phyloP scores from a whole-genome alignment of 2,888 invertebrate genomes.

The Desoria tigrina region DNA sequence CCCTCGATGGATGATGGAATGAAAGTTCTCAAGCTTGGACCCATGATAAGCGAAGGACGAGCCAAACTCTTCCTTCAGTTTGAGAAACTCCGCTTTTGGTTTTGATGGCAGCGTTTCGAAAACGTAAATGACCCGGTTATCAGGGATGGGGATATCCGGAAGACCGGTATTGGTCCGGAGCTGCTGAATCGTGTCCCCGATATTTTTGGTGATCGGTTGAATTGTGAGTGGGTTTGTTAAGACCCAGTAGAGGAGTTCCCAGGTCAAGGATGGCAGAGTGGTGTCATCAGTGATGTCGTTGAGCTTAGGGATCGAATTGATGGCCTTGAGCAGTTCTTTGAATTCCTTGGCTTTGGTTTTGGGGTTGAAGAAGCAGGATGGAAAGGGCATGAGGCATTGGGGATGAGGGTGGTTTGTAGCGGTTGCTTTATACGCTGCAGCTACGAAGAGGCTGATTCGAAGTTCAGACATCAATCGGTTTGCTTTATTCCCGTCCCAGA shows the following conservation, averaged over 20 bases:
- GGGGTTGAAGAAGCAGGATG: not conserved
- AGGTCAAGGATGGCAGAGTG: not conserved
- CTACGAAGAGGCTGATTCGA: too few species aligned
- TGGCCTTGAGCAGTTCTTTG: not conserved
- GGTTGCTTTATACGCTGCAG: too few species aligned
- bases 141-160: not conserved
- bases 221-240: constrained; percentile 8
- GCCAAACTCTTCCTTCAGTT: constrained; percentile 58
- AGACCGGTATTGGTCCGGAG: not conserved
- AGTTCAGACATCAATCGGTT: too few species aligned
- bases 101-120: not conserved
- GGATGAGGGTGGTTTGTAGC: too few species aligned
- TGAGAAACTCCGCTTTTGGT: not conserved
- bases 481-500: too few species aligned
- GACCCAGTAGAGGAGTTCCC: constrained; percentile 10
- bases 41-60: constrained; percentile 76
- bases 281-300: not conserved
- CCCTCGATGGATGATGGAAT: constrained; percentile 76
- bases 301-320: not conserved
- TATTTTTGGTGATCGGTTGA: constrained; percentile 1
- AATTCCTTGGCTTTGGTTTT: not conserved
- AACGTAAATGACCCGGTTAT: not conserved
- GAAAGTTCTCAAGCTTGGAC: constrained; percentile 76
- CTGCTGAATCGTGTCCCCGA: not conserved
- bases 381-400: constrained; percentile 1